A percentile compares a stretch with the other conserved stretches of the same genome.
Conservation (phyloP, 1,140 invertebrate species). For the Sitodiplosis mosellana region DNA sequence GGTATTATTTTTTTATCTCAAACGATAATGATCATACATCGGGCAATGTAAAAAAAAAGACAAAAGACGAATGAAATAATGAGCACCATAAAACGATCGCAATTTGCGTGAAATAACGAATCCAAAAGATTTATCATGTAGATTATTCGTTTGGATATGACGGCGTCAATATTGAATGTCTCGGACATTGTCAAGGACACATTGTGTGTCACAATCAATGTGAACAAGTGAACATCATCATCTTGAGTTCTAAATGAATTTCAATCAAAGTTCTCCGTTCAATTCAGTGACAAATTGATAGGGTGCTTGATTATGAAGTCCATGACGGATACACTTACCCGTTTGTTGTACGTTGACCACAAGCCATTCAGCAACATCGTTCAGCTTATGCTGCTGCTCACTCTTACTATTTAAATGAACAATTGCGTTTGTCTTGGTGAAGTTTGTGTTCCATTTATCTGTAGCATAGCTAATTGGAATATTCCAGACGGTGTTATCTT, state of each 20-base stretch:
- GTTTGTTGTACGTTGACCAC: slow-evolving; percentile 48
- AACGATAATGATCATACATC: not conserved
- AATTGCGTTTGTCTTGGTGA: slow-evolving; percentile 14
- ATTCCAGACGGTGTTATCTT: slow-evolving; percentile 27
- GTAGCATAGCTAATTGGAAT: slow-evolving; percentile 40
- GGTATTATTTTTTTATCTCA: not conserved
- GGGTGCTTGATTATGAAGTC: not conserved
- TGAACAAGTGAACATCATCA: not conserved
- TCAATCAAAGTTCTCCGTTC: not conserved
- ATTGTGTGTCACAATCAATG: not conserved
- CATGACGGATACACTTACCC: slow-evolving; percentile 24
- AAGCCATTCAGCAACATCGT: slow-evolving; percentile 32
- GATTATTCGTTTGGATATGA: not conserved
- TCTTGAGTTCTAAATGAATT: not conserved
- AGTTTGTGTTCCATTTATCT: slow-evolving; percentile 1
- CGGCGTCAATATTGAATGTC: not conserved
- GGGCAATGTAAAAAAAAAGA: not conserved
- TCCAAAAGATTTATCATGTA: not conserved
- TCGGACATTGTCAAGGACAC: not conserved
- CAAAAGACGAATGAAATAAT: not conserved
- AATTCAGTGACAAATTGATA: not conserved
- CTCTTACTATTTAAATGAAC: slow-evolving; percentile 32
- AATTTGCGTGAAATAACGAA: not conserved
- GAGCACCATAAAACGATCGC: not conserved
- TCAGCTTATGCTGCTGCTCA: slow-evolving; percentile 1